Base-by-base conservation (phyloP, 2,113 vertebrate species). In the Telmatochromis brichardi region DNA sequence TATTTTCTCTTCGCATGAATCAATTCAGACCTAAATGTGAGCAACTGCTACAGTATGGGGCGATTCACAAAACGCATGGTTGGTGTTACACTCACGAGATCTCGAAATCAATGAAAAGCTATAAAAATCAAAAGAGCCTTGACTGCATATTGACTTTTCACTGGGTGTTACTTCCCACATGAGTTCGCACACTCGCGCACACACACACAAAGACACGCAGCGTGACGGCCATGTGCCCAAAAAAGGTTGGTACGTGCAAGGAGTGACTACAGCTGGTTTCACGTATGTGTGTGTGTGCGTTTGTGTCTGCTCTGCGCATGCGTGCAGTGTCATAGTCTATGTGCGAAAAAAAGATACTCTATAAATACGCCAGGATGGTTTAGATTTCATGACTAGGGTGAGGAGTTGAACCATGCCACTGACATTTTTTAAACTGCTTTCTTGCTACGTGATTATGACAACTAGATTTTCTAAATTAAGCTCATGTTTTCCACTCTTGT, bases 171-270 rank as follows among this genome's bases (percentile, higher is more conserved):
- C 86, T 80, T 91, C 82, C 89, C 87, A 90, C 80, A 73, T 85
- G 85, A 88, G 81, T 26, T 15, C 13, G 5, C 14, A 17, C 23
- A 28, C 21, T 26, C 4, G 8, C 4, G 8, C 63, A 9, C 65
- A 17, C 68, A 45, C 65, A 26, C 40, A 47, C 15, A 11, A 63
- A 63, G 58, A 63, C 23, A 78, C 23, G 19, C 6, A 8, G 86
- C 81, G 92, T 90, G 90, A 86, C 91, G 92, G 89, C 87, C 93
- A 91, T 92, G 95, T 95, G 91, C 93, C 96, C 92, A 96, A 96
- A 97, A 96, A 96, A 95, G 95, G 94, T 83, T 76, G 85, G 73
- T 91, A 84, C 76, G 85, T 87, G 89, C 76, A 31, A 89, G 68
- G 63, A 90, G 86, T 88, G 90, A 91, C 88, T 92, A 86, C 92